phyloP scores from a whole-genome alignment of 2,113 vertebrate genomes.

The Alectura lathami region DNA sequence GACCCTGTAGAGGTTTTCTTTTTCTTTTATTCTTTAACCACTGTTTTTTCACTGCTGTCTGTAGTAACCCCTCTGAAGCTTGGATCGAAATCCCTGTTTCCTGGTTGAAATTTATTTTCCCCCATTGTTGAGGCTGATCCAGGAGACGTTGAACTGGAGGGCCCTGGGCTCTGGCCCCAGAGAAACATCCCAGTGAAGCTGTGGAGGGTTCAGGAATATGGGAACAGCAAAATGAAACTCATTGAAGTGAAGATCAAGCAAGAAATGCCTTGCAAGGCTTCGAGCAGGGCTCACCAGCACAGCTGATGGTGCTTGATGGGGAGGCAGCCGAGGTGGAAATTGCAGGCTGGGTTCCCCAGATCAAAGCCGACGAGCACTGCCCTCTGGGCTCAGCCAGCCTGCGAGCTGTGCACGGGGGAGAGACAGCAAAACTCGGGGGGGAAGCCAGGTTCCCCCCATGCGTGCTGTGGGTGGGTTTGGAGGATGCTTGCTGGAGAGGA shows the following conservation, averaged over 20 bases:
- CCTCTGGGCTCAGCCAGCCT: background rate
- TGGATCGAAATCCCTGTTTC: conserved; percentile 7
- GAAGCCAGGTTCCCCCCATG: background rate
- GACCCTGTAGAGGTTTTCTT: background rate
- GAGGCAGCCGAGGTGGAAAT: background rate
- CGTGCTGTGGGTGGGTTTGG: background rate
- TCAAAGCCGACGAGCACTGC: background rate
- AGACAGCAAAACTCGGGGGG: background rate
- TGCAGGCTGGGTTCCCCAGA: background rate
- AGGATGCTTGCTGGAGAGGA: background rate
- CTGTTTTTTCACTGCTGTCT: background rate
- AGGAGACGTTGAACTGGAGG: background rate
- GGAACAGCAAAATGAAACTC: background rate
- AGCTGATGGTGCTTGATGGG: background rate
- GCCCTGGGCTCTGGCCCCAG: background rate
- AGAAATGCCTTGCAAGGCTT: background rate
- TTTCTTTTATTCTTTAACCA: conserved; percentile 3
- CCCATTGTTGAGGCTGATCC: background rate
- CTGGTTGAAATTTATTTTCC: conserved; percentile 21
- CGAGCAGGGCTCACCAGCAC: background rate
- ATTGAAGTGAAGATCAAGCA: background rate
- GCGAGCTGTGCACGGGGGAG: background rate
- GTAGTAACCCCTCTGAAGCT: conserved; percentile 35
- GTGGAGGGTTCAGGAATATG: background rate
- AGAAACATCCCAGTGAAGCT: background rate